Percentiles rank a stretch among this genome's conserved stretches.
Conservation (phyloP, 2,113 vertebrate genomes). For the Antigone vipio region DNA sequence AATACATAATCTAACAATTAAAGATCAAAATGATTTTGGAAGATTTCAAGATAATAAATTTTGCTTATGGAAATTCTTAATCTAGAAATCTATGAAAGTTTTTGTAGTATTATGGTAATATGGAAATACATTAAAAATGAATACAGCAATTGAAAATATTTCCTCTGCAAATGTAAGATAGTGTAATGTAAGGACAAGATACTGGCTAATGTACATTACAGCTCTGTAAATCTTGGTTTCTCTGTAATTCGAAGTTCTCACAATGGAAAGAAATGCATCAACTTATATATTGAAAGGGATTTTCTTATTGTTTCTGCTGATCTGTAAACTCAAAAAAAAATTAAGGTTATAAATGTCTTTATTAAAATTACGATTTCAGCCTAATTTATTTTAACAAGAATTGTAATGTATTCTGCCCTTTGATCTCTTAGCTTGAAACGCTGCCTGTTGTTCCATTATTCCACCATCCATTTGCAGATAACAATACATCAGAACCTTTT, state of each 20-base stretch:
- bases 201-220: background rate
- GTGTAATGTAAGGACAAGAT: background rate
- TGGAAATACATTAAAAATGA: background rate
- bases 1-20: background rate
- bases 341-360: conserved; percentile 72
- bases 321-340: conserved; percentile 6
- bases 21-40: background rate
- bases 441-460: conserved; percentile 84
- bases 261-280: conserved; percentile 1
- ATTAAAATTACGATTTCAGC: conserved; percentile 73
- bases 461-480: conserved; percentile 81
- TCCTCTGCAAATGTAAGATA: background rate
- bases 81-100: background rate
- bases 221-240: background rate
- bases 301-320: conserved; percentile 49
- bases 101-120: background rate
- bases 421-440: conserved; percentile 79
- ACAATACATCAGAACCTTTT: conserved; percentile 82
- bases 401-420: conserved; percentile 78
- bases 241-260: conserved; percentile 21
- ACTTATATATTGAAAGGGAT: conserved; percentile 11
- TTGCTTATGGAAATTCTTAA: background rate
- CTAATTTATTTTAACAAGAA: conserved; percentile 82
- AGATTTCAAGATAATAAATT: background rate
- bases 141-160: conserved; percentile 4